A percentile compares a stretch with the other conserved stretches of the same genome.
Evolutionary conservation across 2,113 vertebrate species (phyloP).

Genomic region (Larimichthys polyactis): DNA sequence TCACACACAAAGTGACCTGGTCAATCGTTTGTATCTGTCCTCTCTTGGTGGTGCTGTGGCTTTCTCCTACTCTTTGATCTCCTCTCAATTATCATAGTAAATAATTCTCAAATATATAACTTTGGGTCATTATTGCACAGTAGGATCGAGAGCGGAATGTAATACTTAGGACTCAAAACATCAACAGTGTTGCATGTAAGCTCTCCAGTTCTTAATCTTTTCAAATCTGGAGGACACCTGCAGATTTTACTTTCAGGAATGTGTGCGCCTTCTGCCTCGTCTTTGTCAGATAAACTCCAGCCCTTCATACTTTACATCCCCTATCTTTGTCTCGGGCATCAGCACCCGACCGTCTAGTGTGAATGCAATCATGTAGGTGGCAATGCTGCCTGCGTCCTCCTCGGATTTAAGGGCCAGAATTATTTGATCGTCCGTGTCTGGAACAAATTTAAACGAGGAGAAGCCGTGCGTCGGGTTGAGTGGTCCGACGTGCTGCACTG

Average conservation of each 20-base stretch:
- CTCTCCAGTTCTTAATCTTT: not conserved
- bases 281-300: constrained; percentile 91
- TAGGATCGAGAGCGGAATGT: constrained; percentile 23
- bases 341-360: constrained; percentile 91
- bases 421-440: constrained; percentile 91
- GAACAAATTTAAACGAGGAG: constrained; percentile 97
- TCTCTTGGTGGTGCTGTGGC: not conserved
- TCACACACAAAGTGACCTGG: not conserved
- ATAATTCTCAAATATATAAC: constrained; percentile 18
- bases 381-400: constrained; percentile 88
- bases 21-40: not conserved
- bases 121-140: constrained; percentile 45
- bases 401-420: constrained; percentile 94
- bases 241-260: not conserved
- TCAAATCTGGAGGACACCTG: not conserved
- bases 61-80: not conserved
- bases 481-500: constrained; percentile 78
- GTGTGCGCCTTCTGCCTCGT: not conserved
- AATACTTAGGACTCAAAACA: not conserved
- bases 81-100: not conserved
- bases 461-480: constrained; percentile 92
- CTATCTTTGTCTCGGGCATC: constrained; percentile 92
- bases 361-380: constrained; percentile 94
- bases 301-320: constrained; percentile 93
- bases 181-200: constrained; percentile 2